Conservation (phyloP, 2,797 vertebrate species). For the Pteropus rufus region DNA sequence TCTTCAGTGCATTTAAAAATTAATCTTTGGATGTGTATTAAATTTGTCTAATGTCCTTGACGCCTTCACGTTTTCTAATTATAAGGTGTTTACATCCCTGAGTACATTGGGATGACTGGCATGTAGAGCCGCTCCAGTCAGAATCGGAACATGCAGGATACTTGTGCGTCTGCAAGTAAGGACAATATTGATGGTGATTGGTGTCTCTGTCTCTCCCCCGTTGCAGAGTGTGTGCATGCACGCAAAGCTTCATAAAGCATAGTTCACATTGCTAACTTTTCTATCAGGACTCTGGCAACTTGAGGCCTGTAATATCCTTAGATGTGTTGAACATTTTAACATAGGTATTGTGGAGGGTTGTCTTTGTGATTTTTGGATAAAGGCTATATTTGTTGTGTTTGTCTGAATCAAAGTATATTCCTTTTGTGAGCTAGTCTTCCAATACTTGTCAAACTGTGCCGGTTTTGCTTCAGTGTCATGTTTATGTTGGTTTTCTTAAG, state of each 20-base stretch:
- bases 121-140: conserved; percentile 64
- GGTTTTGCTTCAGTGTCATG: conserved; percentile 66
- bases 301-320: neutral
- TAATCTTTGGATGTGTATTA: conserved; percentile 74
- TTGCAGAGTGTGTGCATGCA: conserved; percentile 67
- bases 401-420: conserved; percentile 64
- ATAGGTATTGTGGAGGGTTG: neutral
- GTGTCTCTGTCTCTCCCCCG: conserved; percentile 68
- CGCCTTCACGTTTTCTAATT: conserved; percentile 75
- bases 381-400: conserved; percentile 64
- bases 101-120: conserved; percentile 74
- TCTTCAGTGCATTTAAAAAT: conserved; percentile 73
- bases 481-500: conserved; percentile 62
- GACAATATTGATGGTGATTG: conserved; percentile 70
- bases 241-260: conserved; percentile 51
- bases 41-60: conserved; percentile 76
- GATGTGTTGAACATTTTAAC: conserved; percentile 47
- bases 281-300: neutral
- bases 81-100: conserved; percentile 63
- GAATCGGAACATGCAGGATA: conserved; percentile 68
- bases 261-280: conserved; percentile 56
- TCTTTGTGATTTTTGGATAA: neutral
- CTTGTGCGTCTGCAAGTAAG: conserved; percentile 73
- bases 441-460: conserved; percentile 64
- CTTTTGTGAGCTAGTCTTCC: conserved; percentile 67